Evolutionary conservation across 2,113 vertebrate genomes (phyloP).

Genomic region (Recurvirostra avosetta): DNA sequence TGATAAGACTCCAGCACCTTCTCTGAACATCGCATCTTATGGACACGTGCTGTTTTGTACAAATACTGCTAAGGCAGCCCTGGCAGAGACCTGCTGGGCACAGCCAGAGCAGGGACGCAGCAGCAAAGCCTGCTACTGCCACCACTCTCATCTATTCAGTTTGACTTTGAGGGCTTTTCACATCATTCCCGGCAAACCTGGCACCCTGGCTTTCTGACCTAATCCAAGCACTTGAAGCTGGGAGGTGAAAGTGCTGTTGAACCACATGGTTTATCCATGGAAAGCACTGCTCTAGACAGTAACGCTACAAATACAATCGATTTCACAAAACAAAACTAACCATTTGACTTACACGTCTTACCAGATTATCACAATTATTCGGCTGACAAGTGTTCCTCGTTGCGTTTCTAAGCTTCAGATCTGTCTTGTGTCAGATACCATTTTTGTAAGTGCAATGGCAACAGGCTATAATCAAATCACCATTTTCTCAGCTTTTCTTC

Average conservation of each 20-base stretch:
- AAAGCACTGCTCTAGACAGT: neutral
- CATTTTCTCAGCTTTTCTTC: neutral
- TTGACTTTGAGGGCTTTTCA: neutral
- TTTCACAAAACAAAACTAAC: neutral
- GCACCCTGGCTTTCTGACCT: neutral
- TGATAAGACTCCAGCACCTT: neutral
- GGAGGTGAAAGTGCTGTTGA: neutral
- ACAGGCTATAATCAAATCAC: neutral
- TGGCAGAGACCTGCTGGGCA: neutral
- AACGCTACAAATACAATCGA: neutral
- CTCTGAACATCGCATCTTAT: neutral
- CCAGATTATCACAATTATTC: neutral
- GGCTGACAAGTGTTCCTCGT: neutral
- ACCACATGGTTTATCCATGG: rapidly evolving
- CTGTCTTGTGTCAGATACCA: neutral
- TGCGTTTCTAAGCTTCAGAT: neutral
- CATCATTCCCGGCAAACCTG: neutral
- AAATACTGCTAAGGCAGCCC: neutral
- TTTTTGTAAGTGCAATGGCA: neutral
- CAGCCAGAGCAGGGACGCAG: neutral
- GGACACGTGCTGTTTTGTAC: neutral
- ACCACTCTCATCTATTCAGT: neutral
- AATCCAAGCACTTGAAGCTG: neutral
- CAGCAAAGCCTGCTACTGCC: neutral
- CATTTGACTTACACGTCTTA: rapidly evolving